phyloP scores from a whole-genome alignment of 2,113 vertebrate genomes.

The Seriola dumerili region DNA sequence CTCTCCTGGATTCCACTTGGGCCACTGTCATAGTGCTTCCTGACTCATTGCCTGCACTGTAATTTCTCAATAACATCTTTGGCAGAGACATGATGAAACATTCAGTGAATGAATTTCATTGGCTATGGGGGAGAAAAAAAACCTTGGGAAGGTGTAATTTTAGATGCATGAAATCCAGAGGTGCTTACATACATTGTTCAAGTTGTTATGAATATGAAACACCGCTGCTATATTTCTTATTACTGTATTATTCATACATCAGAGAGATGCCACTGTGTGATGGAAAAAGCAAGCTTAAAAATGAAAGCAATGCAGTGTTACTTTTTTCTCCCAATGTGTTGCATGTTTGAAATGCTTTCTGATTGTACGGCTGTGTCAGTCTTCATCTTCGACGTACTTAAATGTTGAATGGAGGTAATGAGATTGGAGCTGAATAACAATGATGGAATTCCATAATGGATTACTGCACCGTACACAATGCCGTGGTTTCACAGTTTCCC shows the following conservation, averaged over 20 bases:
- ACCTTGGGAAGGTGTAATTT: constrained; percentile 69
- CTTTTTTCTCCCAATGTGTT: not conserved
- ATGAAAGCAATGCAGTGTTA: constrained; percentile 55
- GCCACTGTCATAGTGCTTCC: constrained; percentile 70
- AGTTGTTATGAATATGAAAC: constrained; percentile 78
- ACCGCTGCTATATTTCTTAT: constrained; percentile 58
- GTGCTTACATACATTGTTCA: constrained; percentile 70
- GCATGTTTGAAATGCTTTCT: constrained; percentile 52
- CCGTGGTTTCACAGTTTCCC: constrained; percentile 70
- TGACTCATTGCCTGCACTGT: constrained; percentile 71
- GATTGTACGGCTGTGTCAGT: constrained; percentile 57
- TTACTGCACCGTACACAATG: constrained; percentile 73
- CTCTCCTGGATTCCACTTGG: constrained; percentile 73
- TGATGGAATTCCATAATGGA: constrained; percentile 73
- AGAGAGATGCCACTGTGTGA: constrained; percentile 50
- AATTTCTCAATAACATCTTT: constrained; percentile 73
- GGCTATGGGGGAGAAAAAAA: constrained; percentile 32
- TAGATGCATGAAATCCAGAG: constrained; percentile 76
- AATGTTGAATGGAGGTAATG: constrained; percentile 78
- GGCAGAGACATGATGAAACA: constrained; percentile 68
- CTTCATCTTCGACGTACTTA: constrained; percentile 58
- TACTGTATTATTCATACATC: constrained; percentile 77
- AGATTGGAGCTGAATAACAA: constrained; percentile 78
- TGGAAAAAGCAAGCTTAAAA: constrained; percentile 62
- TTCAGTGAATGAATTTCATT: constrained; percentile 67